phyloP scores from a whole-genome alignment of 2,888 invertebrate species.

The Eilema caniola region DNA sequence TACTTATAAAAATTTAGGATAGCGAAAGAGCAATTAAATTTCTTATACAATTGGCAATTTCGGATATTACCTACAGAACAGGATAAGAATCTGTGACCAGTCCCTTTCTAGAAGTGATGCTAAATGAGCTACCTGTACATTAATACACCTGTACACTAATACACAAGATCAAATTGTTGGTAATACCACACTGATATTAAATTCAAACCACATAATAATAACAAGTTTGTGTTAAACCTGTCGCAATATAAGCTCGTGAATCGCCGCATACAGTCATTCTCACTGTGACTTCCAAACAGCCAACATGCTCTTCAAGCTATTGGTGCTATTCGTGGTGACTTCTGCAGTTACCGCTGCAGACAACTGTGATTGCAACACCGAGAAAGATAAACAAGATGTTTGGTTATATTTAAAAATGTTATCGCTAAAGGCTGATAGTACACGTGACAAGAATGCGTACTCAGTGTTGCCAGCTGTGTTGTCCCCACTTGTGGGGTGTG shows the following conservation, averaged over 20 bases:
- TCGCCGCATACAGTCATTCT: neutral
- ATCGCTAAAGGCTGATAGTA: neutral
- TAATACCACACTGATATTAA: neutral
- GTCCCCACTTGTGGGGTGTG: slow-evolving; percentile 23
- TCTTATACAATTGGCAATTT: no score
- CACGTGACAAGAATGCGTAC: neutral
- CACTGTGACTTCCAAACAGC: neutral
- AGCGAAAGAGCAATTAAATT: no score
- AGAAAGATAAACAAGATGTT: slow-evolving; percentile 10
- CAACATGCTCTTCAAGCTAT: slow-evolving; percentile 17
- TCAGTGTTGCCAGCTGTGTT: slow-evolving; percentile 21
- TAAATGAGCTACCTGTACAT: no score
- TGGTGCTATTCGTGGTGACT: neutral
- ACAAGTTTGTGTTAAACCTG: neutral
- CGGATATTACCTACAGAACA: no score
- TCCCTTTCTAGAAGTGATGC: no score
- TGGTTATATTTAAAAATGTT: slow-evolving; percentile 15
- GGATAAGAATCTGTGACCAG: no score
- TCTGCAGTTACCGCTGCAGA: neutral
- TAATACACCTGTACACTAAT: no score
- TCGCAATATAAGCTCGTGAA: neutral
- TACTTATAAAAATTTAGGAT: no score
- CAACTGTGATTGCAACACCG: slow-evolving; percentile 15
- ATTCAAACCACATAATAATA: neutral
- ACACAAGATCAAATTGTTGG: neutral